Percentiles rank a stretch among this genome's conserved stretches.
Conservation (phyloP, 2,797 vertebrate genomes). For the Triplophysa yarkandensis region DNA sequence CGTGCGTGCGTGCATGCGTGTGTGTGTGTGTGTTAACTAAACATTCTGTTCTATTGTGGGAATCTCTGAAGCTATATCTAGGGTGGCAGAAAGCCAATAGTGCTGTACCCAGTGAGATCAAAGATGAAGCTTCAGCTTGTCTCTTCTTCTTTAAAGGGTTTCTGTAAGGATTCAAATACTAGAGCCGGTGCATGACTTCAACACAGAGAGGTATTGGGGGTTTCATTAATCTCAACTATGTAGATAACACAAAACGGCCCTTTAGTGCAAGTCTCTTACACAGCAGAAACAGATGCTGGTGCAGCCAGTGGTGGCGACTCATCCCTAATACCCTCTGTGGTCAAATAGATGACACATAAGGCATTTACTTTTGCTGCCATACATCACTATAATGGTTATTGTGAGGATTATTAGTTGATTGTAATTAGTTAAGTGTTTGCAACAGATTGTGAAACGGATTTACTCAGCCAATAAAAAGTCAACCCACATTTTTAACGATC, state of each 20-base stretch:
- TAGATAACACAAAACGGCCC: slow-evolving; percentile 63
- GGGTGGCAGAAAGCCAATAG: slow-evolving; percentile 74
- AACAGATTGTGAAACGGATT: not conserved
- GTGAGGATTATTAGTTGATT: not conserved
- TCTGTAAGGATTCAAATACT: slow-evolving; percentile 66
- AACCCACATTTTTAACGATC: not conserved
- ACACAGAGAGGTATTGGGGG: slow-evolving; percentile 55
- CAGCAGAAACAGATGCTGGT: slow-evolving; percentile 59
- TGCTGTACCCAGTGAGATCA: slow-evolving; percentile 75
- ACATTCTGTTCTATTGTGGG: slow-evolving; percentile 64
- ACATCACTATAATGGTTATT: not conserved
- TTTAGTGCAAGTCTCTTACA: slow-evolving; percentile 52
- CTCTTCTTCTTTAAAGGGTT: slow-evolving; percentile 72
- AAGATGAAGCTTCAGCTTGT: slow-evolving; percentile 75
- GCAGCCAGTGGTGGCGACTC: slow-evolving; percentile 32
- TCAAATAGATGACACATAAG: not conserved
- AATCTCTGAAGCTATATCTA: slow-evolving; percentile 74
- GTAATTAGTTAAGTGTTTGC: not conserved
- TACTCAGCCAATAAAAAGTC: not conserved
- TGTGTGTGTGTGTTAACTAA: slow-evolving; percentile 9
- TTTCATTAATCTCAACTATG: slow-evolving; percentile 70
- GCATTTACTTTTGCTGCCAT: not conserved
- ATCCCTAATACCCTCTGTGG: slow-evolving; percentile 23
- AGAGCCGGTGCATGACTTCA: slow-evolving; percentile 60
- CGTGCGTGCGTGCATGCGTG: not conserved